Conservation (phyloP, 1,140 invertebrate genomes). For the Drosophila azteca region DNA sequence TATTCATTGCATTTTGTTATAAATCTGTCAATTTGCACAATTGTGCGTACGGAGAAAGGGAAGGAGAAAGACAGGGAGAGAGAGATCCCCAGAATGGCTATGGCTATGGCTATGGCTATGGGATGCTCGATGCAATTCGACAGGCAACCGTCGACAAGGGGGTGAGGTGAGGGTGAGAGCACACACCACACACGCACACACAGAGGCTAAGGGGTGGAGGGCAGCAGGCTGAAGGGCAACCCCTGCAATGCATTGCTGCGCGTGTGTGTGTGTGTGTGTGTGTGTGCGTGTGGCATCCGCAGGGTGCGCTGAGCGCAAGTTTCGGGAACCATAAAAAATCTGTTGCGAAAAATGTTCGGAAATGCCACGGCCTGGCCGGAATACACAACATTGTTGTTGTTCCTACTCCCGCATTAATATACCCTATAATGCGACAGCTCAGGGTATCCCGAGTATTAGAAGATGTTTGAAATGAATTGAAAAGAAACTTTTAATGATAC, state of each 20-base stretch:
- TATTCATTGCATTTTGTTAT: constrained; percentile 80
- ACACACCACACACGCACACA: constrained; percentile 2
- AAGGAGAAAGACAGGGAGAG: background rate
- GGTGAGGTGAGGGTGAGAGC: constrained; percentile 11
- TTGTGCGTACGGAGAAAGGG: constrained; percentile 54
- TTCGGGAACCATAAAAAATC: constrained; percentile 58
- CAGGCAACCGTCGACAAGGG: constrained; percentile 3
- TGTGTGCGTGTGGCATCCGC: constrained; percentile 30
- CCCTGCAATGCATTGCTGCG: constrained; percentile 16
- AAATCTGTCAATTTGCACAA: constrained; percentile 82
- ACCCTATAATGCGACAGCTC: too few species aligned
- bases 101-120: constrained; percentile 1
- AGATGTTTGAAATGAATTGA: too few species aligned
- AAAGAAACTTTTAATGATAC: too few species aligned
- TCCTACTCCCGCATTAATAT: too few species aligned
- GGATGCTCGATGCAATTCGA: constrained; percentile 37
- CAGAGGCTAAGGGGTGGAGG: background rate
- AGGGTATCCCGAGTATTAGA: too few species aligned
- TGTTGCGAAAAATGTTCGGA: constrained; percentile 45
- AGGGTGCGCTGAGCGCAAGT: constrained; percentile 38
- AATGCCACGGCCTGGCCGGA: constrained; percentile 19
- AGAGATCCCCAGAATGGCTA: background rate
- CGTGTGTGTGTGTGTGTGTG: constrained; percentile 16
- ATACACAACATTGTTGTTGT: constrained; percentile 21
- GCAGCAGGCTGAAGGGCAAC: background rate